Evolutionary conservation across 2,113 vertebrate genomes (phyloP).

Genomic region (Epinephelus lanceolatus): DNA sequence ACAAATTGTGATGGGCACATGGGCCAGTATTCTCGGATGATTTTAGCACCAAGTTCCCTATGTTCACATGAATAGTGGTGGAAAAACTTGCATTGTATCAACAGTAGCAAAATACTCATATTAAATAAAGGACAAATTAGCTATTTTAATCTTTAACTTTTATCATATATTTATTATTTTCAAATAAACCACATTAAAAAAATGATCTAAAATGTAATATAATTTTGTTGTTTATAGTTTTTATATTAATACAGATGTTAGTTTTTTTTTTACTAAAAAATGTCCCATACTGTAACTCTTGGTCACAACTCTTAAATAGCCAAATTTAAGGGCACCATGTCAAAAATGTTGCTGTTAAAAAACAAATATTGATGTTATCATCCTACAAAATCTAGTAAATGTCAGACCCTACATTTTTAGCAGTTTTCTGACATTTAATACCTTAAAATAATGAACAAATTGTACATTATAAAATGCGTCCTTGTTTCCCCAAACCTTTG

Average conservation of each 20-base stretch:
- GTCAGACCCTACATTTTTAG: neutral
- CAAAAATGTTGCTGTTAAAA: neutral
- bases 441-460: neutral
- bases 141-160: too few species aligned
- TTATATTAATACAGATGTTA: too few species aligned
- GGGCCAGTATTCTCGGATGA: neutral
- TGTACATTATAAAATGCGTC: neutral
- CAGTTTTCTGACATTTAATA: neutral
- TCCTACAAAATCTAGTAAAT: constrained; percentile 1
- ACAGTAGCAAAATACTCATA: too few species aligned
- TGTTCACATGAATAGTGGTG: neutral
- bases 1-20: neutral
- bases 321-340: neutral
- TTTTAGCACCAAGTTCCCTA: neutral
- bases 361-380: neutral
- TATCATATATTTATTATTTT: too few species aligned
- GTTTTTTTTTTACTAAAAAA: neutral
- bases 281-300: neutral
- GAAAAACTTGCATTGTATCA: neutral
- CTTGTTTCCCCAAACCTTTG: constrained; percentile 27
- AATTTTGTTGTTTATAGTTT: too few species aligned
- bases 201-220: too few species aligned
- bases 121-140: neutral
- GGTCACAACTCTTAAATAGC: too few species aligned
- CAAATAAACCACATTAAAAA: too few species aligned